Evolutionary conservation across 2,888 invertebrate genomes (phyloP), one percentile per base, ranked within the genome.

Genomic region (Alviniconcha strummeri): DNA sequence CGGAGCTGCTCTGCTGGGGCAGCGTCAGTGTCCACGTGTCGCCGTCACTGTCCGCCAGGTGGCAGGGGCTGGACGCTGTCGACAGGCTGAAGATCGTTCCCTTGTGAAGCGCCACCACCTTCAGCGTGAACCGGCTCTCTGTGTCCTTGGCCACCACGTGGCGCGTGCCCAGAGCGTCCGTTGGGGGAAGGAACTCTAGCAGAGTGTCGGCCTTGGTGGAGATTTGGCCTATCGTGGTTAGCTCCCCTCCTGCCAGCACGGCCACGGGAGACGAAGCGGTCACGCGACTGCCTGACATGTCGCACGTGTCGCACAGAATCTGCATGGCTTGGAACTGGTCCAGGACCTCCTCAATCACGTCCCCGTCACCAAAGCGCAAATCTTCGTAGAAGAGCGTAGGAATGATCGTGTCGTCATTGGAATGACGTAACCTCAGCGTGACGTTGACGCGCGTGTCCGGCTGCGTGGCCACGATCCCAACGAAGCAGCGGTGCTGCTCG

Each of bases 141-240:
- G 8, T 7, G 54, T 54, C 19, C 7, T 67, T 80, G 17, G 54
- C 69, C 9, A 80, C 52, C 19, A 69, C 69, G 60, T 80, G 15
- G 4, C 56, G 52, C 2, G 80, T 80, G 17, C 80, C 80, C 5
- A 80, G 69, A 13, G 80, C 36, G 55, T 67, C 4, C 4, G 54
- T n/a, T 4, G 80, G 69, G 55, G 80, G 80, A 60, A 80, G 17
- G 80, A 67, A 80, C 69, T 80, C 80, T 52, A 56, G 15, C 55
- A 71, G 11, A 9, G 19, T 55, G 60, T 71, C 80, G 11, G 13
- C 17, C n/a, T 5, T n/a, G 4, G 2, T 13, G 1, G 17, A n/a
- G 80, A 13, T 7, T 2, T 67, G 6, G 17, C 55, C 80, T 9
- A 56, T n/a, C 9, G 69, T 55, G 7, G 80, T 80, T 67, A 52